Evolutionary conservation across 2,888 invertebrate genomes (phyloP), one percentile per base, ranked within the genome.

Genomic region (Nemapogon koenigi): DNA sequence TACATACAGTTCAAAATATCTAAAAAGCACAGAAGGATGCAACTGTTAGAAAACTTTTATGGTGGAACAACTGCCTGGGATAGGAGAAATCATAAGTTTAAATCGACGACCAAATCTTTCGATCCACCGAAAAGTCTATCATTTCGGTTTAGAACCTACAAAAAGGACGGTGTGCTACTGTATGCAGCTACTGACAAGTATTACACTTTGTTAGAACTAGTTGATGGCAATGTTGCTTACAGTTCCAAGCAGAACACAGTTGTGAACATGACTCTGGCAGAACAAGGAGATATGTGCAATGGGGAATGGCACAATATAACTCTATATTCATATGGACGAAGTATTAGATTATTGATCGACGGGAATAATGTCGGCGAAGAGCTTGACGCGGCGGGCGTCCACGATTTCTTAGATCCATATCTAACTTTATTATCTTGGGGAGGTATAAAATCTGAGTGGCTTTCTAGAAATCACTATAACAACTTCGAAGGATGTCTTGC

Each of bases 361-460:
- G 84, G 81, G 15, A 67, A 67, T 18, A 81, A 85, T 45, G 83
- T 89, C 1, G 94, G 93, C 0, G 94, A 94, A 55, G 94, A 94
- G 59, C 73, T 95, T 3, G 94, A 94, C 55, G 82, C 90, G 0
- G 89, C 88, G 10, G 90, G 91, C 2, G 89, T 94, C 1, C 96
- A 96, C 57, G 93, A 95, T 58, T 95, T 95, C 57, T 81, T 95
- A 22, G 95, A 95, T 64, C 93, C 96, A 0, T 94, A 95, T 56
- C 71, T 97, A 35, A 90, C 90, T 0, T 81, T 86, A 3, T 66
- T 97, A 38, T 87, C 89, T 2, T 66, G 97, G 27, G 96, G 96
- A 27, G 93, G 92, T 6, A 84, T 86, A 0, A 83, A 84, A 51
- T 65, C 82, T 14, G 86, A 86, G 49, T 78, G 83, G 50, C 79